These are phyloP conservation scores for Oscheius myriophilus DNA, from an alignment of 2,888 invertebrate species.

Conservation along the genomic window DNA sequence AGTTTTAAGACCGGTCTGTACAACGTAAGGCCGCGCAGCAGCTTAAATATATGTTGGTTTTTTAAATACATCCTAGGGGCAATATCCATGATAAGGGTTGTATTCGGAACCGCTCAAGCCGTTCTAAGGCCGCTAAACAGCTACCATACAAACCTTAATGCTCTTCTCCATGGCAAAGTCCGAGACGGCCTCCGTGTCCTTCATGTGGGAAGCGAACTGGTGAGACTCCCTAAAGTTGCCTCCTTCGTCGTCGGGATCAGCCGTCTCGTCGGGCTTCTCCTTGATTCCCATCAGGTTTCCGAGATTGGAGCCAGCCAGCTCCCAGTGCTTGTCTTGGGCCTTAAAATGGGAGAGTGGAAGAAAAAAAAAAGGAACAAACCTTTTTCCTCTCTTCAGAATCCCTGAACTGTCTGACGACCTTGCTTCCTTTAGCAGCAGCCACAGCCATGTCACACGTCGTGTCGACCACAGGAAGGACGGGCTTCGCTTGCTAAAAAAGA, in stretches of 20 bases:
- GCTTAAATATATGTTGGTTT: too few relatives aligned
- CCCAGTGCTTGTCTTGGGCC: conserved; percentile 95
- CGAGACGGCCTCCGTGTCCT: conserved; percentile 74
- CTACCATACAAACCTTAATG: conserved; percentile 57
- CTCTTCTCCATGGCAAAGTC: conserved; percentile 88
- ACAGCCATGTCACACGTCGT: conserved; percentile 97
- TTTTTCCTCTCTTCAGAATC: conserved; percentile 96
- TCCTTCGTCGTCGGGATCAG: conserved; percentile 47
- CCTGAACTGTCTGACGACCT: conserved; percentile 86
- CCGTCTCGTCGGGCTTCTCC: conserved; percentile 80
- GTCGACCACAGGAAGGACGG: conserved; percentile 76
- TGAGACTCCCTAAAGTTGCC: conserved; percentile 79
- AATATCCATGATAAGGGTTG: too few relatives aligned
- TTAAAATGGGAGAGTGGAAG: not conserved
- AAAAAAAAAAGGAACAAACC: conserved; percentile 71
- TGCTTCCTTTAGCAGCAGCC: conserved; percentile 91
- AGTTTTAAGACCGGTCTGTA: too few relatives aligned
- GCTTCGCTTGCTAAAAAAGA: conserved; percentile 43
- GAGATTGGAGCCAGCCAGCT: conserved; percentile 91
- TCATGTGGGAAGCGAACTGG: conserved; percentile 95
- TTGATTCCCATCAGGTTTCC: conserved; percentile 95
- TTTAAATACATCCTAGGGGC: not conserved
- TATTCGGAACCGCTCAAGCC: not conserved
- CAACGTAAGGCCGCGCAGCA: too few relatives aligned
- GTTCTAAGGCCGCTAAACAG: not conserved